phyloP scores from a whole-genome alignment of 2,888 invertebrate genomes.

The Eledona agricola region DNA sequence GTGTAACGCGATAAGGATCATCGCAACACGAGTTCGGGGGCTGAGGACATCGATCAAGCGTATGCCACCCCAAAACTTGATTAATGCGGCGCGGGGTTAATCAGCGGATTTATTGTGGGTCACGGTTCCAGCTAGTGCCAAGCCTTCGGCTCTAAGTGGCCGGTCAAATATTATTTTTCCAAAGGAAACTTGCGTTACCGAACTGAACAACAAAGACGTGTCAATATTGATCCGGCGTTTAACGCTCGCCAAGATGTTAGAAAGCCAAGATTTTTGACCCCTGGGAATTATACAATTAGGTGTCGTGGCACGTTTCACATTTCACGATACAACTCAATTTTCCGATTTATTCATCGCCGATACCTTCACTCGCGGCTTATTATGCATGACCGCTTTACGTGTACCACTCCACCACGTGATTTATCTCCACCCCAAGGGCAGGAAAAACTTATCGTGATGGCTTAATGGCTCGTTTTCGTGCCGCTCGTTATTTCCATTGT shows the following conservation, averaged over 20 bases:
- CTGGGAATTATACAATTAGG: constrained; percentile 32
- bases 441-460: constrained; percentile 32
- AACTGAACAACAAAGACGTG: constrained; percentile 33
- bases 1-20: constrained; percentile 34
- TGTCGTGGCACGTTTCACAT: constrained; percentile 33
- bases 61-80: constrained; percentile 53
- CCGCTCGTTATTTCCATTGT: constrained; percentile 23
- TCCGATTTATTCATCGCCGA: constrained; percentile 24
- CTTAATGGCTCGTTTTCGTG: constrained; percentile 32
- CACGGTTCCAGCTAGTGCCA: constrained; percentile 7
- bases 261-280: constrained; percentile 37
- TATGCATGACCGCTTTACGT: constrained; percentile 36
- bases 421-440: constrained; percentile 31
- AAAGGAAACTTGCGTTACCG: constrained; percentile 32
- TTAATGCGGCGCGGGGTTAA: no score
- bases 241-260: constrained; percentile 29
- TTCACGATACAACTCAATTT: constrained; percentile 38
- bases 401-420: constrained; percentile 33
- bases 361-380: constrained; percentile 31
- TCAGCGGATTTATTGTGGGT: constrained; percentile 11
- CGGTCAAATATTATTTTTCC: constrained; percentile 33
- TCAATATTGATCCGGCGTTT: constrained; percentile 43
- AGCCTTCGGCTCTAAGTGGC: constrained; percentile 33
- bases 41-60: constrained; percentile 43
- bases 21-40: constrained; percentile 24